phyloP scores from a whole-genome alignment of 2,888 invertebrate genomes.

The Calameuta pallipes region DNA sequence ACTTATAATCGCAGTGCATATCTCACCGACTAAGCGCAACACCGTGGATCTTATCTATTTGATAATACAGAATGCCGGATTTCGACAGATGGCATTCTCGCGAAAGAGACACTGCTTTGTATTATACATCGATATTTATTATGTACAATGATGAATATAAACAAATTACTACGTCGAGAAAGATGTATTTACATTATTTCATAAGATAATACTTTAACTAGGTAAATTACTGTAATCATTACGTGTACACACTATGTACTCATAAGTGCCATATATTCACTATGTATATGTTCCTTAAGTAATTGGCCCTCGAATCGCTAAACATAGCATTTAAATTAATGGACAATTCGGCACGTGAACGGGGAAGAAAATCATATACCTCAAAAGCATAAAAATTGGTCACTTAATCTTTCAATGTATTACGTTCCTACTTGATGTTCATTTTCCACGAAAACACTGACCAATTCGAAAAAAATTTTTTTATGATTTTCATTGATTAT shows the following conservation, averaged over 20 bases:
- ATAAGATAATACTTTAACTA: slow-evolving; percentile 35
- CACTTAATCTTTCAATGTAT: neutral
- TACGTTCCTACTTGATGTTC: neutral
- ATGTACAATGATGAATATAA: slow-evolving; percentile 41
- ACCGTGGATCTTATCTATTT: neutral
- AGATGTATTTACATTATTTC: slow-evolving; percentile 43
- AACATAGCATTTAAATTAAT: neutral
- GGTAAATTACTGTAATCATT: slow-evolving; percentile 4
- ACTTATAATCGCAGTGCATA: neutral
- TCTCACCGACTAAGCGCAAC: slow-evolving; percentile 27
- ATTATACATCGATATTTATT: slow-evolving; percentile 31
- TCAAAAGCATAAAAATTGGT: neutral
- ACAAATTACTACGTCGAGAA: slow-evolving; percentile 27
- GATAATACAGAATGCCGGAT: neutral
- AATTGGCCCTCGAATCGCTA: neutral
- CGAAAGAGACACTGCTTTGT: slow-evolving; percentile 43
- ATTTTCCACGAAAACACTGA: neutral
- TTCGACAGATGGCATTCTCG: slow-evolving; percentile 43
- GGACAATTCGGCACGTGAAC: neutral
- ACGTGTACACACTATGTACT: neutral
- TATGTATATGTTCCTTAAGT: neutral
- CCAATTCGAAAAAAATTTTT: too few relatives aligned
- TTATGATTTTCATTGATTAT: neutral
- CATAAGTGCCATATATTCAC: neutral
- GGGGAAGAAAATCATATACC: neutral